A percentile compares a stretch with the other conserved stretches of the same genome.
Conservation (phyloP, 37 sponge, comb jelly and placozoan species). For the Axinella damicornis region DNA sequence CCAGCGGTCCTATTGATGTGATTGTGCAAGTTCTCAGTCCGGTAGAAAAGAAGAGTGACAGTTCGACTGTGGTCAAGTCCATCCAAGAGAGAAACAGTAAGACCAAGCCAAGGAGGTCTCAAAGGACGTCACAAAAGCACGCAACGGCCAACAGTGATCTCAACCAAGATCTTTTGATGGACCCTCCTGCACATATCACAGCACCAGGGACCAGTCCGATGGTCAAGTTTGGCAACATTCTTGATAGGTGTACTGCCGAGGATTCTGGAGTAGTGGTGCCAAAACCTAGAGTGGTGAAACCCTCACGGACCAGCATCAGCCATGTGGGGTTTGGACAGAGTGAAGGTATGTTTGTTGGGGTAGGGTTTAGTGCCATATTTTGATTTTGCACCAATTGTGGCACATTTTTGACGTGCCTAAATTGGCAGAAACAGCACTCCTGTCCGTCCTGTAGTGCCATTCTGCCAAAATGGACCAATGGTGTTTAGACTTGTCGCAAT, state of each 20-base stretch:
- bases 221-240: conserved; percentile 3
- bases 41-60: not conserved
- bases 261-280: not conserved
- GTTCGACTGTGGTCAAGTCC: no score
- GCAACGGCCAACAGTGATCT: not conserved
- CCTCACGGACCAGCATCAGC: not conserved
- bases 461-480: no score
- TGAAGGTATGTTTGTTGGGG: no score
- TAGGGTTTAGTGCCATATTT: no score
- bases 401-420: no score
- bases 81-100: no score
- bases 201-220: not conserved
- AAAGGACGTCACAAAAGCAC: not conserved
- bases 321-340: not conserved
- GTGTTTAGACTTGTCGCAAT: no score
- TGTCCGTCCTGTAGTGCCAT: no score
- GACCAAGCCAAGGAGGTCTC: no score
- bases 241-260: conserved; percentile 8
- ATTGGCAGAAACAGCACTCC: no score
- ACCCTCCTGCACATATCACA: not conserved
- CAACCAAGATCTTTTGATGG: not conserved
- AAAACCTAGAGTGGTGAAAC: conserved; percentile 1
- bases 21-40: not conserved
- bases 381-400: no score
- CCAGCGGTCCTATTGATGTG: not conserved